Base-by-base conservation (phyloP, 2,888 invertebrate species). In the Nomada flava region DNA sequence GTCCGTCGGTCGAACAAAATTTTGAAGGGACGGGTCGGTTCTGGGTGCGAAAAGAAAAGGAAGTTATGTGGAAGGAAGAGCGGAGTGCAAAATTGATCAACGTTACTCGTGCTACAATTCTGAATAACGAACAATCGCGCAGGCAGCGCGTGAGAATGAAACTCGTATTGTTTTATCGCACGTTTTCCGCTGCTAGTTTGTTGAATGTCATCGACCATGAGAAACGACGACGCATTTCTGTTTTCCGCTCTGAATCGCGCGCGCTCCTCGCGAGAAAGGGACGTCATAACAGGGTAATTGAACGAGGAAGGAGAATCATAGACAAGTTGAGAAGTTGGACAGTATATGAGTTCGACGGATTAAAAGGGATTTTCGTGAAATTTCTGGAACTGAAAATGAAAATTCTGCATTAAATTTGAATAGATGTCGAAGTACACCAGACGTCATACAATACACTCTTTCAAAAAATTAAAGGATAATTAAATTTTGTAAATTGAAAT, bases 151-250 rank as follows among this genome's bases (percentile, higher is more conserved):
- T 80, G 81, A 80, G 80, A 80, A 81, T 74, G 60, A 74, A 81
- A 79, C 80, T 73, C 74, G 74, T 65, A 79, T 81, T 74, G 80
- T 81, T 70, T 69, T 55, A 69, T 74, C 69, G 55, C 50, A 13
- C 64, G 69, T 79, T 74, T 73, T 60, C 81, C 64, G 80, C 75
- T 65, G 76, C 52, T 18, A 44, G 60, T 42, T 36, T 60, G 59
- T 55, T 82, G 69, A 80, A 82, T 82, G 81, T 82, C 81, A 74
- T 82, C 80, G 81, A 80, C 81, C 81, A 82, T 82, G 81, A 80
- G 81, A 82, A 73, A 82, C 80, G 70, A 57, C 80, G 74, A 62
- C 70, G 81, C 74, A 74, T 63, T 65, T 81, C 80, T 72, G 80
- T 79, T 80, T 80, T 80, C 80, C 72, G 80, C 80, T 80, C 80